Base-by-base conservation (phyloP, 1,140 invertebrate species). In the Plectrocnemia conspersa region DNA sequence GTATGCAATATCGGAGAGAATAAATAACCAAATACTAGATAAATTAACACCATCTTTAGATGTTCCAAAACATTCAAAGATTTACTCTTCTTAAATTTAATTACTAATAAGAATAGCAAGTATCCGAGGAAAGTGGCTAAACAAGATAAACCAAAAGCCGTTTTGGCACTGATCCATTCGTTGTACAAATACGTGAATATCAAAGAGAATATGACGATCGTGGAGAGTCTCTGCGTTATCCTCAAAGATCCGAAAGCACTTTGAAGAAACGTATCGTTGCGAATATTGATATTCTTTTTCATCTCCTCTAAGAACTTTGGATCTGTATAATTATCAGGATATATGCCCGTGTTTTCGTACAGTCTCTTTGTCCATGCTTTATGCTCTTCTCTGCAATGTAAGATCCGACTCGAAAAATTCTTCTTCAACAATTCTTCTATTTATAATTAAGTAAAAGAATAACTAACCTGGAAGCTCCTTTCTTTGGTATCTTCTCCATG, bases 311-410 rank as follows among this genome's bases (percentile, higher is more conserved):
- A 72, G 69, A 97, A 97, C 24, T 80, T 78, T 27, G 71, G 68
- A 69, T 93, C 88, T 0, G 92, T 94, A 65, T 96, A 95, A 75
- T 97, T 95, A 67, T 97, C 93, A 0, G 90, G 86, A 63, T 88
- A 86, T n/a, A 42, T 29, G 29, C 82, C 84, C 56, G 86, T 80
- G 66, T 93, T 86, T 67, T 90, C 85, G 64, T 95, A 97, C 13
- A 97, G 75, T 65, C 91, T 89, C 75, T 94, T 95, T 54, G 80
- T 79, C 92, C 92, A 96, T 13, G 75, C 72, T 64, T 73, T 77
- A 15, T 33, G 29, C 9, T 13, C 35, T 24, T 36, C 27, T 56
- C 58, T 60, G 58, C 45, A 60, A 60, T n/a, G n/a, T n/a, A n/a
- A n/a, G n/a, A n/a, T n/a, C n/a, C n/a, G n/a, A n/a, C n/a, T n/a